Evolutionary conservation across 2,888 invertebrate species (phyloP).

Genomic region (Alcis repandata): DNA sequence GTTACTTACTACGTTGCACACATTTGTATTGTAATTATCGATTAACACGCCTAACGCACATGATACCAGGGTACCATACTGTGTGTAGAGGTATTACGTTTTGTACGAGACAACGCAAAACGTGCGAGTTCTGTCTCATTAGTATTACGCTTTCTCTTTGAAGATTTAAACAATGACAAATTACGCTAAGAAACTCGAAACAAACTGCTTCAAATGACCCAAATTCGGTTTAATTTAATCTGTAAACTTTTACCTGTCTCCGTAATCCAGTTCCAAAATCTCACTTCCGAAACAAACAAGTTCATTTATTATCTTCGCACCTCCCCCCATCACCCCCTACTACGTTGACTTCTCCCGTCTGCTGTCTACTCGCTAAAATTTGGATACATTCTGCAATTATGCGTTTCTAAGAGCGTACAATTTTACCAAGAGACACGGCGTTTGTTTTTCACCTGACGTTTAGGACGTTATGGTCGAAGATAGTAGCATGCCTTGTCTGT

Average conservation of each 20-base stretch:
- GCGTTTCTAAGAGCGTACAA: not conserved
- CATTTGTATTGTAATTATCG: too few relatives aligned
- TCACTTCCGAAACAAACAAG: slow-evolving; percentile 38
- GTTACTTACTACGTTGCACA: not conserved
- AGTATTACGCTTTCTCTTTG: not conserved
- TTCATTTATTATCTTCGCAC: slow-evolving; percentile 36
- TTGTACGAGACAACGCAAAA: not conserved
- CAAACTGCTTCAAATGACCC: slow-evolving; percentile 32
- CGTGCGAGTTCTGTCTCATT: not conserved
- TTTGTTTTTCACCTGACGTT: not conserved
- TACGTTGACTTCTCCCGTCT: not conserved
- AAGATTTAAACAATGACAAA: slow-evolving; percentile 18
- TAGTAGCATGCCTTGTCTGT: not conserved
- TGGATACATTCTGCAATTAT: slow-evolving; percentile 12
- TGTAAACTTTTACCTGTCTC: slow-evolving; percentile 35
- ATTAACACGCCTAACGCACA: too few relatives aligned
- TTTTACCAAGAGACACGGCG: not conserved
- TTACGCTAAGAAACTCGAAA: slow-evolving; percentile 19
- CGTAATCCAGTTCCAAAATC: slow-evolving; percentile 33
- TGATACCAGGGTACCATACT: not conserved
- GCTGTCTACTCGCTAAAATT: not conserved
- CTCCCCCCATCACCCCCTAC: slow-evolving; percentile 3
- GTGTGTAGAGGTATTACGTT: not conserved
- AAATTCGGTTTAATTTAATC: slow-evolving; percentile 34
- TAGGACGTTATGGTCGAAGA: not conserved